Evolutionary conservation across 2,888 invertebrate genomes (phyloP).

Genomic region (Trilocha varians): DNA sequence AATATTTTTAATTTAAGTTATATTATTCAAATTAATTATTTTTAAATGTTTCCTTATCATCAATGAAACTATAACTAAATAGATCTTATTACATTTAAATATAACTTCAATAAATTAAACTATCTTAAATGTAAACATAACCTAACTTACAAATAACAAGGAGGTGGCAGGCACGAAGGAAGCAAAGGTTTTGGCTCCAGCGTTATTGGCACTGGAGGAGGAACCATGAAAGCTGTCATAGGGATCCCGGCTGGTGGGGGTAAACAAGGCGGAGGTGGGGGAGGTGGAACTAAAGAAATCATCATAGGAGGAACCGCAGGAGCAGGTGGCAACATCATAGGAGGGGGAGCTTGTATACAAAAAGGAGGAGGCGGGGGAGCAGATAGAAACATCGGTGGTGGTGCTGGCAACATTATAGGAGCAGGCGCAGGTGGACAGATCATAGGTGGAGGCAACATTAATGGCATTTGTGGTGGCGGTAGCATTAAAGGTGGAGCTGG

Average conservation of each 20-base stretch:
- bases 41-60: no score
- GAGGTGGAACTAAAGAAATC: conserved; percentile 37
- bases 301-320: conserved; percentile 32
- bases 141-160: conserved; percentile 11
- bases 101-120: conserved; percentile 20
- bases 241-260: conserved; percentile 38
- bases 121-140: no score
- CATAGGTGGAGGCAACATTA: conserved; percentile 16
- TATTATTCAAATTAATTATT: no score
- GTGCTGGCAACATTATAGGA: conserved; percentile 11
- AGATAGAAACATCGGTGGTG: conserved; percentile 10
- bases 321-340: conserved; percentile 20
- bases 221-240: conserved; percentile 54
- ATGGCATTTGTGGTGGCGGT: conserved; percentile 19
- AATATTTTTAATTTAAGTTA: no score
- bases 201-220: conserved; percentile 48
- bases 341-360: conserved; percentile 12
- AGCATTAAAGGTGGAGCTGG: conserved; percentile 18
- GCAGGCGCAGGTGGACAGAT: conserved; percentile 15
- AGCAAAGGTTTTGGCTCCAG: conserved; percentile 48
- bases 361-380: conserved; percentile 12
- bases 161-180: conserved; percentile 13
- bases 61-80: no score
- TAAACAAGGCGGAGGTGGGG: conserved; percentile 25
- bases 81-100: neutral